Evolutionary conservation across 2,888 invertebrate species (phyloP).

Genomic region (Sarcophaga caerulescens): DNA sequence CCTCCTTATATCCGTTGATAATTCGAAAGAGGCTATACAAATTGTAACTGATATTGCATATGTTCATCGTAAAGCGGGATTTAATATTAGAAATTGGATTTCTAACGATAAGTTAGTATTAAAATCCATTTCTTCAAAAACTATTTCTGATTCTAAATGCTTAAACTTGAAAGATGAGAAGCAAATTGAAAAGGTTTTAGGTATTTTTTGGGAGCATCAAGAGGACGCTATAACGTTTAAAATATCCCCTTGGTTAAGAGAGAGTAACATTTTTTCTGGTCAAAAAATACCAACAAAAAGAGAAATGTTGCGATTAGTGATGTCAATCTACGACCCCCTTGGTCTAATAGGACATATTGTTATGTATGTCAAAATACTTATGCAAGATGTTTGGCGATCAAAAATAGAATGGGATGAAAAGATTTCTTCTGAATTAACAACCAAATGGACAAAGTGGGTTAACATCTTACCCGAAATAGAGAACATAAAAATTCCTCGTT

Average conservation of each 20-base stretch:
- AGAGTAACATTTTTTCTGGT: constrained; percentile 4
- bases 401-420: constrained; percentile 32
- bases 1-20: neutral
- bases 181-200: constrained; percentile 50
- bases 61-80: neutral
- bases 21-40: neutral
- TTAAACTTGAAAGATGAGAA: constrained; percentile 33
- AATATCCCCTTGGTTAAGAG: constrained; percentile 25
- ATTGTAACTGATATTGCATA: neutral
- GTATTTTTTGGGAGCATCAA: constrained; percentile 44
- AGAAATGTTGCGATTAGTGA: constrained; percentile 19
- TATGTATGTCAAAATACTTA: constrained; percentile 37
- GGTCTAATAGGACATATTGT: constrained; percentile 36
- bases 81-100: constrained; percentile 11
- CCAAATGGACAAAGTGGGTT: constrained; percentile 45
- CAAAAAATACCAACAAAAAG: constrained; percentile 26
- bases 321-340: constrained; percentile 41
- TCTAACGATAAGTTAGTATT: neutral
- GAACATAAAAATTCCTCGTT: constrained; percentile 32
- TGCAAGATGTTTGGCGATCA: constrained; percentile 28
- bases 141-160: neutral
- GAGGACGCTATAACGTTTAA: constrained; percentile 50
- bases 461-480: constrained; percentile 11
- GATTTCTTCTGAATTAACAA: constrained; percentile 3
- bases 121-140: neutral